Base-by-base conservation (phyloP, 2,797 vertebrate species). In the Podargus strigoides region DNA sequence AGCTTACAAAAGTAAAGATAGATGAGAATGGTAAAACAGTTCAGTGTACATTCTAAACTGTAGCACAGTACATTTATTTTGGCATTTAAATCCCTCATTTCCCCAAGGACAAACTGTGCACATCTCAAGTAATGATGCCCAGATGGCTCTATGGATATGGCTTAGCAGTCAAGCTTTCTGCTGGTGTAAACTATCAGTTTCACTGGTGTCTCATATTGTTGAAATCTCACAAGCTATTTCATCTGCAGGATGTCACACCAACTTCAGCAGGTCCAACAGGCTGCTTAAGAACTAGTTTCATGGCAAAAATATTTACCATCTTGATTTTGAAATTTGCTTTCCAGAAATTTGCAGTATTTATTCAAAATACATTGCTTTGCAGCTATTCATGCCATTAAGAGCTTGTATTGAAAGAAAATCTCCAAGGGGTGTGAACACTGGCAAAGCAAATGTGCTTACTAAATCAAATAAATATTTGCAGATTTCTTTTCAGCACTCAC, bases 31-130 rank as follows among this genome's bases (percentile, higher is more conserved):
- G 50, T 52, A 69, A 62, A 94, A 36, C 27, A 85, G 47, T n/a
- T 83, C 37, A 58, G 27, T 75, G 53, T 49, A 16, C 62, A 52
- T 87, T 85, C 91, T 66, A 84, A 94, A 91, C 42, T 41, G 62
- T 53, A 78, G n/a, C 53, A 89, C 2, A 49, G 79, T 76, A 91
- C 82, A 69, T 93, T 95, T 95, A 68, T 92, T 94, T 92, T 63
- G 58, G 46, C 91, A 88, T 82, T 93, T 78, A 95, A 92, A 94
- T 91, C 58, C 50, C 62, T 87, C 69, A 81, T 93, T 95, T 93
- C 89, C 79, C 90, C 46, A 64, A 72, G 89, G 92, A 85, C 90
- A 81, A 91, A 87, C 47, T 49, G 52, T 80, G 84, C 72, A 30
- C 21, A 34, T 95, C 76, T 89, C 69, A 59, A 89, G 87, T 91